Evolutionary conservation across 37 sponge, comb jelly and placozoan genomes (phyloP), one percentile per base, ranked within the genome.

Genomic region (Hexactinellida sp.): DNA sequence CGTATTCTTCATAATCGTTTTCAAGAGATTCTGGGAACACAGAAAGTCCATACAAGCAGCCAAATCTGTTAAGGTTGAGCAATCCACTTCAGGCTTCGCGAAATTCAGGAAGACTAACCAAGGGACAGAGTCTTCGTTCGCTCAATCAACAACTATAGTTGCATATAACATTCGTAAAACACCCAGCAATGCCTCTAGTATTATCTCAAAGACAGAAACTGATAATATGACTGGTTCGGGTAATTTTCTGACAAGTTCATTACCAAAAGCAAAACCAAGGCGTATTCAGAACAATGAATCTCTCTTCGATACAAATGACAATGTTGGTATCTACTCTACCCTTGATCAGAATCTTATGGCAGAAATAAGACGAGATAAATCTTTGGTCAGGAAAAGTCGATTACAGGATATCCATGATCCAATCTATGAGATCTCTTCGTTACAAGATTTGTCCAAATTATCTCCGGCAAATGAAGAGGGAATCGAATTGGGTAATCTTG

Each of bases 11-110:
- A n/a, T 63, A n/a, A 63, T 63, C 30, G 34, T 63, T 63, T 63
- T 63, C 76, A 63, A 63, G 76, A 63, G 76, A 63, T 63, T 63
- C 30, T 21, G 76, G 30, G 76, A 63, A 63, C 76, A 63, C 30
- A 23, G 76, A 63, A 23, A n/a, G 13, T 10, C 28, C 3, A 23
- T 63, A 7, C 25, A 23, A 63, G 16, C 52, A 47, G 76, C 76
- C 21, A 23, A 28, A 63, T 21, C 21, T 7, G 34, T 25, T 1
- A 63, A 28, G 5, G 30, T 25, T 25, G 25, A 23, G 3, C 76
- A 23, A 23, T 63, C 76, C 13, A 28, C 76, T 21, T 63, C 76
- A n/a, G 76, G 13, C 30, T 63, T 63, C 30, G 34, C 32, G 19
- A 63, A 63, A 63, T 63, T 63, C 76, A 63, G 76, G 30, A 10